A percentile compares a stretch with the other conserved stretches of the same genome.
These are phyloP conservation scores for Rhamphomyia laevipes DNA, from an alignment of 2,888 invertebrate genomes.

Conservation along the genomic window DNA sequence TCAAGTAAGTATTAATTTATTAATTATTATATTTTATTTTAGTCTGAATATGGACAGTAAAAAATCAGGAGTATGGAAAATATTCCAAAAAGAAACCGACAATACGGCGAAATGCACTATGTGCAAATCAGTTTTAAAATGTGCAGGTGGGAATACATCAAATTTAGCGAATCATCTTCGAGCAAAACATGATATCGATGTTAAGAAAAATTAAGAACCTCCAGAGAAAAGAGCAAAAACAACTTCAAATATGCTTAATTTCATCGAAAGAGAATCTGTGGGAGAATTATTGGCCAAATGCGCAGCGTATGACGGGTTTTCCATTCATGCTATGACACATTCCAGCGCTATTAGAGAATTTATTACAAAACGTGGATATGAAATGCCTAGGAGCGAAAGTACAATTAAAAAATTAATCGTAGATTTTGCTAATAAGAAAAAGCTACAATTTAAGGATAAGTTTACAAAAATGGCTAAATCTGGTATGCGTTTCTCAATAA, in stretches of 20 bases:
- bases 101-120: background rate
- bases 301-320: background rate
- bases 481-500: no score
- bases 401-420: no score
- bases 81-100: background rate
- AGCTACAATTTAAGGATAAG: no score
- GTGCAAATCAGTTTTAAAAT: constrained; percentile 2
- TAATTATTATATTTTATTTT: background rate
- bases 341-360: constrained; percentile 1
- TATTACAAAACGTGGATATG: no score
- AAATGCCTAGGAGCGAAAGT: no score
- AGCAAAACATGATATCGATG: constrained; percentile 2
- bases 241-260: background rate
- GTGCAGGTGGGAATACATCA: constrained; percentile 1
- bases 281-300: constrained; percentile 3
- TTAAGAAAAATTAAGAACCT: constrained; percentile 3
- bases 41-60: background rate
- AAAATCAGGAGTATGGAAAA: background rate
- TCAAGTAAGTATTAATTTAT: no score
- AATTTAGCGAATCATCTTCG: constrained; percentile 1
- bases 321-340: constrained; percentile 3
- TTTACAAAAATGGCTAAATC: no score
- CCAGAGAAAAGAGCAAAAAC: background rate
- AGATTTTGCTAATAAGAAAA: no score
- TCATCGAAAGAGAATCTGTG: background rate